Base-by-base conservation (phyloP, 1,140 invertebrate genomes). In the Ostrea edulis region DNA sequence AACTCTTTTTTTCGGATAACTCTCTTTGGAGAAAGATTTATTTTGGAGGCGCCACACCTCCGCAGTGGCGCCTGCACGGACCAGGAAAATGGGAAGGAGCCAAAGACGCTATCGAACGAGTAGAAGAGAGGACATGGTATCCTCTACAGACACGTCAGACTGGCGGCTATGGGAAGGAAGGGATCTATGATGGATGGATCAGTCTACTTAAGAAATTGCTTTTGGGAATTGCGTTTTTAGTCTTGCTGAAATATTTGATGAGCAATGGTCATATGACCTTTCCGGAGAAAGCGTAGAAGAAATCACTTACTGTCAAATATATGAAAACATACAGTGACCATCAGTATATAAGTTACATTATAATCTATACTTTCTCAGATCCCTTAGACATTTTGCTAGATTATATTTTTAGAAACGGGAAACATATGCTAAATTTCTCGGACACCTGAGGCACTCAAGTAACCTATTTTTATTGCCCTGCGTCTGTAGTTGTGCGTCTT, bases 11-110 rank as follows among this genome's bases (percentile, higher is more conserved):
- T 44, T 20, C 71, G 0, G 85, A 89, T 35, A 83, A 86, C 2
- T 85, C 83, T 17, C 81, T 91, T n/a, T 91, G 89, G 87, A 89
- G 81, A 2, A 87, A 85, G 53, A 62, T 90, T 8, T 53, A 95
- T 25, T 92, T 94, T 82, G 94, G 95, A 3, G 92, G 95, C 0
- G 93, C 93, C 86, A 86, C 94, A 7, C 94, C 96, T 0, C 96
- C 95, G 82, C 95, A 95, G 65, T 96, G 95, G 90, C 91, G 96
- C 81, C 89, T 96, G 54, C 65, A 87, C 51, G 95, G 95, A 44
- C 95, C 94, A 9, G 90, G 94, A 35, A 83, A 89, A 17, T 96
- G 95, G 95, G 22, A 90, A 1, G 95, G 94, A 7, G 95, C 95
- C 7, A 89, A 93, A 81, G 89, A 93, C 14, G 93, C 95, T 8